Evolutionary conservation across 1,140 invertebrate genomes (phyloP).

Genomic region (Drosophila biarmipes): DNA sequence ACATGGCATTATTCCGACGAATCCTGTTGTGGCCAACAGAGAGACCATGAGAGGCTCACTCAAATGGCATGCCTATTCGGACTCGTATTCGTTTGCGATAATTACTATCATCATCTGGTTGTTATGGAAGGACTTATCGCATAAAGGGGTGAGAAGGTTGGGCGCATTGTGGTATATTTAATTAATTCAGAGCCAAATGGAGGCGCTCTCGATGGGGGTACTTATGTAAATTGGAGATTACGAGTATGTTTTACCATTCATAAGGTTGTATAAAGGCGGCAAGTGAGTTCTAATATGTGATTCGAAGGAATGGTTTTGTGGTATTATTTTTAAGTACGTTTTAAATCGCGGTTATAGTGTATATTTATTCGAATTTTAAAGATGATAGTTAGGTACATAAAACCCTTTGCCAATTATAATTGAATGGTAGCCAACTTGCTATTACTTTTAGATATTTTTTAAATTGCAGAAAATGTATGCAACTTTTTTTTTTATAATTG

Average conservation of each 20-base stretch:
- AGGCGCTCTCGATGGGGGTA: not conserved
- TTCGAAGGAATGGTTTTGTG: too few species aligned
- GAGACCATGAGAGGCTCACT: conserved; percentile 3
- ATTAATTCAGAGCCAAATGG: conserved; percentile 2
- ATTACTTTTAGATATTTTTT: too few species aligned
- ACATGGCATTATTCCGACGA: conserved; percentile 15
- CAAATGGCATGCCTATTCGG: conserved; percentile 12
- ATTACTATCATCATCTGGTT: conserved; percentile 31
- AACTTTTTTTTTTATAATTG: too few species aligned
- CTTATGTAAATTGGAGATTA: not conserved
- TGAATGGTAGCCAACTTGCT: too few species aligned
- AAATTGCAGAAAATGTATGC: too few species aligned
- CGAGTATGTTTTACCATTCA: not conserved
- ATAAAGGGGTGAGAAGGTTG: not conserved
- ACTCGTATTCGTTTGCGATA: conserved; percentile 24
- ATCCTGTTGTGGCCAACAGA: conserved; percentile 29
- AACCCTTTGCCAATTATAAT: too few species aligned
- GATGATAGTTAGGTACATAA: too few species aligned
- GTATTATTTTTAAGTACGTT: too few species aligned
- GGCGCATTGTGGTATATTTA: conserved; percentile 3
- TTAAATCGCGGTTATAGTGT: too few species aligned
- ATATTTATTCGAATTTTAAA: too few species aligned
- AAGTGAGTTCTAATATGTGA: too few species aligned
- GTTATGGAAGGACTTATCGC: conserved; percentile 5
- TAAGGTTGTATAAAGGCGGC: too few species aligned